Percentiles rank a stretch among this genome's conserved stretches.
Evolutionary conservation across 2,797 vertebrate species (phyloP).

Genomic region (Peromyscus aztecus): DNA sequence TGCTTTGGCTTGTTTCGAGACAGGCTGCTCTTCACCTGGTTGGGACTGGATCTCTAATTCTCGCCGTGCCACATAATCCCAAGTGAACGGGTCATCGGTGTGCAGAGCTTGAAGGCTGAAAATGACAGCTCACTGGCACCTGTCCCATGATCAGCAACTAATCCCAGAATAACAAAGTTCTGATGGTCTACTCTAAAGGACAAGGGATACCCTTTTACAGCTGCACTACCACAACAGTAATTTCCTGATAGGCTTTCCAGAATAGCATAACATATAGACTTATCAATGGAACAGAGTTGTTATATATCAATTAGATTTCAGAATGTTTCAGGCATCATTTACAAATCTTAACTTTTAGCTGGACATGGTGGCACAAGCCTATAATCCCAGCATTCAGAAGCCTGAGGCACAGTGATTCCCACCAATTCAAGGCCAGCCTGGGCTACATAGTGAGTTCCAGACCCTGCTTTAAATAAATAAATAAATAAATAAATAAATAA

Average conservation of each 20-base stretch:
- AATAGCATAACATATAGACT: background rate
- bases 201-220: background rate
- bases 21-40: conserved; percentile 84
- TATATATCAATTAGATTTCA: background rate
- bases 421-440: background rate
- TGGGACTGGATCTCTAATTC: conserved; percentile 90
- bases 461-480: background rate
- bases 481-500: background rate
- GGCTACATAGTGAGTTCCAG: background rate
- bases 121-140: background rate
- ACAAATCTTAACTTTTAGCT: conserved; percentile 15
- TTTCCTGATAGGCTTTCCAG: background rate
- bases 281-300: background rate
- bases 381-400: background rate
- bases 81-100: conserved; percentile 91
- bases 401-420: background rate
- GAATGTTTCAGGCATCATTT: conserved; percentile 37
- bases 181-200: background rate
- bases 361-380: background rate
- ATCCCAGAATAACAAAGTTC: background rate
- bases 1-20: conserved; percentile 89
- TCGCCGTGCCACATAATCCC: conserved; percentile 95
- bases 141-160: background rate
- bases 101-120: conserved; percentile 92
- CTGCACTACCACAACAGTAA: background rate